phyloP scores from a whole-genome alignment of 2,888 invertebrate species.

The Sylvicola cinctus region DNA sequence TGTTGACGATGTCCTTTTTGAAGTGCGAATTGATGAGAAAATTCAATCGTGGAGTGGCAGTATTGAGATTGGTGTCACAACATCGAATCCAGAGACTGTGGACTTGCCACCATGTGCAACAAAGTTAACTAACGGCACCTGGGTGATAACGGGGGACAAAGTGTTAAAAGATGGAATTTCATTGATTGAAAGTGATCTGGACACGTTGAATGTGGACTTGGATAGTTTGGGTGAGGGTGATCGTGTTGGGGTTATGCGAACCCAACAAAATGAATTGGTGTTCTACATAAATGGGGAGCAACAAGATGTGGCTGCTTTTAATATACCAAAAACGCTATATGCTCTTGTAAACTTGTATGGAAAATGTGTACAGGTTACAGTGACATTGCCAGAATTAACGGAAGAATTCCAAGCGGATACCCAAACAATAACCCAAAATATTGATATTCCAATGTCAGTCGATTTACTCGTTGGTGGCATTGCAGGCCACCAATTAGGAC shows the following conservation, averaged over 20 bases:
- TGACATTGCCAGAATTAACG: slow-evolving; percentile 7
- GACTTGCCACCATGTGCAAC: slow-evolving; percentile 57
- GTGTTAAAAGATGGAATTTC: slow-evolving; percentile 70
- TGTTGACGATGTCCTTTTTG: slow-evolving; percentile 61
- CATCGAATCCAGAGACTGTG: slow-evolving; percentile 42
- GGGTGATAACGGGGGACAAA: slow-evolving; percentile 78
- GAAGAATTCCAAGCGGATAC: slow-evolving; percentile 4
- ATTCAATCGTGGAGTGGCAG: slow-evolving; percentile 62
- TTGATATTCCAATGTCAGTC: slow-evolving; percentile 22
- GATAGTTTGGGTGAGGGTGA: slow-evolving; percentile 67
- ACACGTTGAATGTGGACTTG: slow-evolving; percentile 55
- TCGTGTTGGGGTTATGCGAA: slow-evolving; percentile 65
- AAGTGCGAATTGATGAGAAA: slow-evolving; percentile 77
- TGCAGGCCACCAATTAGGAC: slow-evolving; percentile 10
- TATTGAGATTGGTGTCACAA: slow-evolving; percentile 54
- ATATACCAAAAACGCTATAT: slow-evolving; percentile 52
- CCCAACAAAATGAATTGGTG: slow-evolving; percentile 58
- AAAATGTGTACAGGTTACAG: slow-evolving; percentile 58
- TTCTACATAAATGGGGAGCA: slow-evolving; percentile 79
- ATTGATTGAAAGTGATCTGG: slow-evolving; percentile 60
- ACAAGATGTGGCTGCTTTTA: slow-evolving; percentile 64
- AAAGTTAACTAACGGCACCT: slow-evolving; percentile 59
- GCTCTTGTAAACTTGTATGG: slow-evolving; percentile 68
- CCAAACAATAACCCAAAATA: slow-evolving; percentile 17
- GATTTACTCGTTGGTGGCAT: slow-evolving; percentile 3